A percentile compares a stretch with the other conserved stretches of the same genome.
These are phyloP conservation scores for Holothuria glaberrima DNA, from an alignment of 35 echinoderm and acorn worm species.

Conservation along the genomic window DNA sequence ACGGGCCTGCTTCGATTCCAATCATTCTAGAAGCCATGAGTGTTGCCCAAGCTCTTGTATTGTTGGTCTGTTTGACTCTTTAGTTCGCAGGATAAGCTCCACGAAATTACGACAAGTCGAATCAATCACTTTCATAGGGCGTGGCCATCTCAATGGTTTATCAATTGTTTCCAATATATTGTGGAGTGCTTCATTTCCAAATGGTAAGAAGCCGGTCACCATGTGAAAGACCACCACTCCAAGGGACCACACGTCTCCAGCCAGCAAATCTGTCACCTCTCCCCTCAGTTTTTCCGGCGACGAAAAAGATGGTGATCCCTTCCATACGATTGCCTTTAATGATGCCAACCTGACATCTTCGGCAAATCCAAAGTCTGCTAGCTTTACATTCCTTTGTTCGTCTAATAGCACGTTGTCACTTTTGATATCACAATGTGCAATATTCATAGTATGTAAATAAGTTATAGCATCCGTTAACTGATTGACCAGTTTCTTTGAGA, in stretches of 20 bases:
- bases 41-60: neutral
- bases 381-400: conserved; percentile 1
- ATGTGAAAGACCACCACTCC: conserved; percentile 41
- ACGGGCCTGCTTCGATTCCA: too few species aligned
- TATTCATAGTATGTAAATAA: conserved; percentile 10
- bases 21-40: neutral
- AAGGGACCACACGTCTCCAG: conserved; percentile 33
- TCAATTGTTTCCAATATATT: neutral
- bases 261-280: neutral
- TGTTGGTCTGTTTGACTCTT: neutral
- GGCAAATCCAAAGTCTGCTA: conserved; percentile 27
- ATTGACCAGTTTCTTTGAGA: neutral
- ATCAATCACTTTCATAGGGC: conserved; percentile 9
- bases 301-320: conserved; percentile 18
- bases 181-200: neutral
- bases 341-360: neutral
- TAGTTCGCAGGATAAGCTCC: neutral
- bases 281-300: neutral
- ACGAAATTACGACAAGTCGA: conserved; percentile 6
- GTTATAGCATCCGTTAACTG: neutral
- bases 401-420: conserved; percentile 44
- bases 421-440: conserved; percentile 42
- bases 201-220: conserved; percentile 44
- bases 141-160: conserved; percentile 44
- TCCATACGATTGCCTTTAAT: neutral